phyloP scores from a whole-genome alignment of 2,797 vertebrate species.

The Aldrovandia affinis region DNA sequence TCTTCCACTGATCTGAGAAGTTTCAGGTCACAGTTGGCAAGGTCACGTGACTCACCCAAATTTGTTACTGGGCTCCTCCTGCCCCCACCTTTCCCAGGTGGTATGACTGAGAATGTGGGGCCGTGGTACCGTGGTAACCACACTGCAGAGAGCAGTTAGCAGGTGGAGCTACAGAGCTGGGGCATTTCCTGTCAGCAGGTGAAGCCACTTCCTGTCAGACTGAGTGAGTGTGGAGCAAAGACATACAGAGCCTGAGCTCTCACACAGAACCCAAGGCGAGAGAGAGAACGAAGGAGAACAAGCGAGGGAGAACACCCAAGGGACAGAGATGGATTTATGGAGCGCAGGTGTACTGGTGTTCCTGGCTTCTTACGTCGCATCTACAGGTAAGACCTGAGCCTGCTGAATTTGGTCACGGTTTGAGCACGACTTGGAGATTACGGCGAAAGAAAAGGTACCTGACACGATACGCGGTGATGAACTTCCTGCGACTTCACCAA shows the following conservation, averaged over 20 bases:
- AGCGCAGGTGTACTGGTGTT: not conserved
- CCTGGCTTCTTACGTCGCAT: not conserved
- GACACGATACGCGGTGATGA: not conserved
- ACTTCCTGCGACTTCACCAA: not conserved
- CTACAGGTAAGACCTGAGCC: not conserved
- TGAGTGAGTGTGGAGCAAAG: not conserved
- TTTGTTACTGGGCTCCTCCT: not conserved
- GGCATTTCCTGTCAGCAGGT: constrained; percentile 22
- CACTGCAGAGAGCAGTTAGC: not conserved
- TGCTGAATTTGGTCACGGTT: not conserved
- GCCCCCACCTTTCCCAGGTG: not conserved
- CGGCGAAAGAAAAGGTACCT: not conserved
- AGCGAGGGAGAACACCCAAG: not conserved
- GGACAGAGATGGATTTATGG: not conserved
- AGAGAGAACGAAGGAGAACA: not conserved
- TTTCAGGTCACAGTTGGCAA: not conserved
- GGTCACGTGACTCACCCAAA: not conserved
- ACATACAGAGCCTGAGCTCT: not conserved
- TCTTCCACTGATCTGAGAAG: not conserved
- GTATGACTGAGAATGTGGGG: not conserved
- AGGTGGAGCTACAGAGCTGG: not conserved
- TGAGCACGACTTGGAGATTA: not conserved
- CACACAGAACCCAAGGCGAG: not conserved
- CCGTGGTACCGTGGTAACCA: not conserved
- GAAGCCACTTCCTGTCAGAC: constrained; percentile 10